These are phyloP conservation scores for Ginglymostoma cirratum DNA, from an alignment of 2,113 vertebrate species.

Conservation along the genomic window DNA sequence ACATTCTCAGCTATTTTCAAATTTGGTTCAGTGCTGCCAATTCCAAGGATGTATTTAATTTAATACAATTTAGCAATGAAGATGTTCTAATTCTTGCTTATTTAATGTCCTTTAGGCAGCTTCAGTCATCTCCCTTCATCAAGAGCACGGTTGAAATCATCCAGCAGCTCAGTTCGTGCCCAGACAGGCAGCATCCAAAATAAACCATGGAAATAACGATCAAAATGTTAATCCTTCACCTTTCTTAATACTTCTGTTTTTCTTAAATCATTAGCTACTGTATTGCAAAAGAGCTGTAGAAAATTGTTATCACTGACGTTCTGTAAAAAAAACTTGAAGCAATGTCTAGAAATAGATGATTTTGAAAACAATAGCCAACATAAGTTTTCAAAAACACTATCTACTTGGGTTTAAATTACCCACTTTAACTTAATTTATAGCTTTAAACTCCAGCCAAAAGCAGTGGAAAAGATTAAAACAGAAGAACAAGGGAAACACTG, in stretches of 20 bases:
- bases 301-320: background rate
- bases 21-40: background rate
- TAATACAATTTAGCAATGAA: background rate
- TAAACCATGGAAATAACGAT: slow-evolving; percentile 76
- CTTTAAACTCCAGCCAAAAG: background rate
- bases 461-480: background rate
- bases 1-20: background rate
- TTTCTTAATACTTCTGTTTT: background rate
- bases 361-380: background rate
- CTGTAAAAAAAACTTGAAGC: background rate
- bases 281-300: background rate
- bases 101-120: slow-evolving; percentile 55
- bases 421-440: background rate
- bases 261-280: background rate
- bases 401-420: background rate
- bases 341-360: background rate
- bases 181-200: slow-evolving; percentile 52
- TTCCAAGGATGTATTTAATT: background rate
- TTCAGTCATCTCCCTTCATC: slow-evolving; percentile 58
- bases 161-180: slow-evolving; percentile 45
- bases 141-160: slow-evolving; percentile 53
- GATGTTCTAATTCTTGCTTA: background rate
- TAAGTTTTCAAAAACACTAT: background rate
- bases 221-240: slow-evolving; percentile 11
- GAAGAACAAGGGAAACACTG: background rate